These are phyloP conservation scores for Lepilemur septentrionalis DNA, from an alignment of 2,797 vertebrate species.

Conservation along the genomic window DNA sequence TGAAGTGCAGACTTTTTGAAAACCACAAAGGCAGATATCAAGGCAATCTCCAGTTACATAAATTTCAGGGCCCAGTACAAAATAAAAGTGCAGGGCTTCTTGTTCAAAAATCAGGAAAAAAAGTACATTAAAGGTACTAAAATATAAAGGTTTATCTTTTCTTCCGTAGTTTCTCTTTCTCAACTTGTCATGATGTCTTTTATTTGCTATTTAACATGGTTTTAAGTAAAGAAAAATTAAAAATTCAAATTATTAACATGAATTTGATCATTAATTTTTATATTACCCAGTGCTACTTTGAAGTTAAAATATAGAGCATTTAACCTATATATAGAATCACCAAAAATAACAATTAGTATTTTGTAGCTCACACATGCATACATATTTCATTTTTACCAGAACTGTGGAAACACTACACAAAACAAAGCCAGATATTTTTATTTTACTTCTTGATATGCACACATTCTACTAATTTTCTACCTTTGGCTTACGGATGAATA, in stretches of 20 bases:
- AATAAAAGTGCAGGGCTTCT: background rate
- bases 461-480: background rate
- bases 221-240: conserved; percentile 26
- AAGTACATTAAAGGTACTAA: background rate
- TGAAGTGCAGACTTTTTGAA: conserved; percentile 83
- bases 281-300: conserved; percentile 14
- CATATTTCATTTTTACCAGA: background rate
- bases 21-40: conserved; percentile 83
- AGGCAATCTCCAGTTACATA: conserved; percentile 77
- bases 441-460: background rate
- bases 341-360: conserved; percentile 12
- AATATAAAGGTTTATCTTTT: conserved; percentile 22
- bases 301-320: conserved; percentile 1
- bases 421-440: background rate
- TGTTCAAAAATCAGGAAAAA: conserved; percentile 39
- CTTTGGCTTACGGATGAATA: conserved; percentile 1
- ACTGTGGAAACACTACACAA: background rate
- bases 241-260: background rate
- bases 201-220: background rate
- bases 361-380: background rate
- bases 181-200: background rate
- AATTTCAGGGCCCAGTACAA: background rate
- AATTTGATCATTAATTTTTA: conserved; percentile 18
- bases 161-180: background rate
- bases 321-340: background rate